Percentiles rank a stretch among this genome's conserved stretches.
These are phyloP conservation scores for Battus philenor DNA, from an alignment of 1,140 invertebrate genomes.

Conservation along the genomic window DNA sequence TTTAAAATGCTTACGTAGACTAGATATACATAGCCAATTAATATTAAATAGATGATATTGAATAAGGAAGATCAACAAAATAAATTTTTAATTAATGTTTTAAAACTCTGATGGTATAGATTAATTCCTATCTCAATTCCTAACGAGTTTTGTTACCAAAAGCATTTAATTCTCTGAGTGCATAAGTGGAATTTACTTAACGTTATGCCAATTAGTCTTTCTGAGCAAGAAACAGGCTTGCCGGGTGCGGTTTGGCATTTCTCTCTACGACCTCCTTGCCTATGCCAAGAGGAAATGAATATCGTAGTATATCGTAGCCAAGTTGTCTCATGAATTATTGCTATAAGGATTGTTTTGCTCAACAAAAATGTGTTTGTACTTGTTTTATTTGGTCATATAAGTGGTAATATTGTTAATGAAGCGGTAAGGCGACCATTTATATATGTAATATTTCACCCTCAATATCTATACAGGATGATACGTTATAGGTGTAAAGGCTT, in stretches of 20 bases:
- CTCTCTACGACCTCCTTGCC: conserved; percentile 5
- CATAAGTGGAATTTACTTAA: conserved; percentile 13
- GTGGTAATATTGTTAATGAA: no score
- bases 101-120: no score
- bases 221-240: conserved; percentile 11
- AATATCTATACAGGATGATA: no score
- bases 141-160: background rate
- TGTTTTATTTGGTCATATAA: no score
- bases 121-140: background rate
- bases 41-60: background rate
- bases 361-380: no score
- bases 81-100: background rate
- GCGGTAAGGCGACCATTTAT: no score
- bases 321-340: conserved; percentile 11
- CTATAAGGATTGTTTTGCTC: background rate
- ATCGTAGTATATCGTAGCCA: conserved; percentile 10
- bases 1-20: background rate
- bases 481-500: no score
- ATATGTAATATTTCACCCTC: no score
- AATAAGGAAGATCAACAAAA: background rate
- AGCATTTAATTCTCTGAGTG: conserved; percentile 5
- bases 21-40: background rate
- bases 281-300: conserved; percentile 16
- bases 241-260: conserved; percentile 15
- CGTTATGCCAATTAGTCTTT: conserved; percentile 13